Evolutionary conservation across 2,888 invertebrate genomes (phyloP).

Genomic region (Polylopha cassiicola): DNA sequence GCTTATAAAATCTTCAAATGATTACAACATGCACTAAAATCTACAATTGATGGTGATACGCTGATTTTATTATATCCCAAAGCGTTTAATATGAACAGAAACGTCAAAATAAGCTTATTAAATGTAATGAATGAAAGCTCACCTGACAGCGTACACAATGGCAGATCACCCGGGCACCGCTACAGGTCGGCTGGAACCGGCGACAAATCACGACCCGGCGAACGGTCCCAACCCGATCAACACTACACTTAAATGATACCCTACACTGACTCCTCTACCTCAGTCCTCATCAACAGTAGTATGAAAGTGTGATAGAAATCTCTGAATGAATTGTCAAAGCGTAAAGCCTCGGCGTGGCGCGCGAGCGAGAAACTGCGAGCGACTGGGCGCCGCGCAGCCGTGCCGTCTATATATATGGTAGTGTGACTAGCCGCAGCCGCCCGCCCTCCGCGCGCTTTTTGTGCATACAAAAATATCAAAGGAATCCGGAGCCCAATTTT

Average conservation of each 20-base stretch:
- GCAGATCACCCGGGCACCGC: conserved; percentile 14
- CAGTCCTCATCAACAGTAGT: conserved; percentile 4
- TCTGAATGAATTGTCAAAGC: conserved; percentile 16
- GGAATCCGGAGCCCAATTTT: conserved; percentile 72
- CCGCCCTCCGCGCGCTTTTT: conserved; percentile 57
- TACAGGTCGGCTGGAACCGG: conserved; percentile 18
- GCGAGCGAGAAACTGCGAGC: conserved; percentile 41
- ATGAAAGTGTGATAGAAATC: conserved; percentile 12
- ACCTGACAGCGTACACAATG: conserved; percentile 30
- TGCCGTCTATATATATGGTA: conserved; percentile 56
- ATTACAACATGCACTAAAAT: no score
- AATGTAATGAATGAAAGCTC: conserved; percentile 28
- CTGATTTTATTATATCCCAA: no score
- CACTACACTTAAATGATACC: conserved; percentile 17
- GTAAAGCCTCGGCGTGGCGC: conserved; percentile 34
- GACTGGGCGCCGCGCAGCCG: conserved; percentile 65
- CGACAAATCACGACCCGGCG: conserved; percentile 9
- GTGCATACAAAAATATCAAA: conserved; percentile 69
- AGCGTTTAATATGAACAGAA: no score
- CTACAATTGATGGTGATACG: no score
- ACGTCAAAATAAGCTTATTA: no score
- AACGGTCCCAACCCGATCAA: conserved; percentile 10
- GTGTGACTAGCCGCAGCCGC: conserved; percentile 42
- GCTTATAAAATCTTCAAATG: no score
- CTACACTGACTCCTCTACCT: conserved; percentile 9